Evolutionary conservation across 2,888 invertebrate genomes (phyloP), one percentile per base, ranked within the genome.

Genomic region (Heteromyza rotundicornis): DNA sequence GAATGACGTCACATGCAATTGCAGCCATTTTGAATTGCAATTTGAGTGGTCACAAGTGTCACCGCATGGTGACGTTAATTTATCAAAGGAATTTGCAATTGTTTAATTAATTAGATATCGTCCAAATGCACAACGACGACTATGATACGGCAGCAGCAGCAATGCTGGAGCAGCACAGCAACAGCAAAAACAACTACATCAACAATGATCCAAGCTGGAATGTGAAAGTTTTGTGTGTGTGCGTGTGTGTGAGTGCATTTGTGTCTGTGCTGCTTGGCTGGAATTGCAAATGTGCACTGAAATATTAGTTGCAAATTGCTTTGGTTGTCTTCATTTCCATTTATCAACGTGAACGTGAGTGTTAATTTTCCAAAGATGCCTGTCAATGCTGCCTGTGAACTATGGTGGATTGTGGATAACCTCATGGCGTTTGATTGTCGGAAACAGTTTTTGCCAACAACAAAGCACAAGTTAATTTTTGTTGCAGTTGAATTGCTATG

Each of bases 51-150:
- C 63, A 68, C 35, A 17, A 47, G 47, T 20, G 69, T 70, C 70
- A 65, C 54, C 64, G 68, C 70, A 67, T 66, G 71, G 62, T 69
- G 67, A 71, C 69, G 68, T 69, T 75, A 75, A 75, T 75, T 76
- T 73, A 68, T 74, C 72, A 75, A 75, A 76, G 72, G 70, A 70
- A 73, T 69, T 75, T 69, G 55, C 65, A 69, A 73, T 72, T 72
- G 72, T 70, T 72, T 68, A 72, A 76, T 71, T 75, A 76, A 73
- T 74, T 71, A 70, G 70, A 56, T 67, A 57, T 61, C 50, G 53
- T 20, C 59, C 57, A 35, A 59, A 16, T 44, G 35, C 56, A 54
- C 20, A 27, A 59, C 44, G 47, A 40, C 40, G 40, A 27, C 27
- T 27, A 10, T 27, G 27, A 5, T n/a, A 24, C 1, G 27, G 14